phyloP scores from a whole-genome alignment of 2,113 vertebrate genomes.

The Orcinus orca region DNA sequence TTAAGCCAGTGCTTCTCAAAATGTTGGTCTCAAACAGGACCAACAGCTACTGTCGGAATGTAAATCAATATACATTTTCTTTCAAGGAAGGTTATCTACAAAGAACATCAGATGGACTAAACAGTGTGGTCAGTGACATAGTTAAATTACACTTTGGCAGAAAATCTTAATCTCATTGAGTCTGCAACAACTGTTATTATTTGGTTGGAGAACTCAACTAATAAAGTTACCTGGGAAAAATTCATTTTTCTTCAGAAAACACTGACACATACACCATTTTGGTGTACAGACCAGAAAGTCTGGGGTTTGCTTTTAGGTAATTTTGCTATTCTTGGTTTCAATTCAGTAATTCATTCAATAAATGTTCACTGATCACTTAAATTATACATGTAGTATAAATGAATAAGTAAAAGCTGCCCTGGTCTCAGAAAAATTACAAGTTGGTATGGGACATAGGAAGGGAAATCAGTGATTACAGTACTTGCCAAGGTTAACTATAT shows the following conservation, averaged over 20 bases:
- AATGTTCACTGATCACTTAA: neutral
- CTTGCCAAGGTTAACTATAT: neutral
- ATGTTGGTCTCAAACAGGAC: neutral
- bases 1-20: constrained; percentile 11
- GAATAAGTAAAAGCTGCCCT: neutral
- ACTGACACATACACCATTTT: neutral
- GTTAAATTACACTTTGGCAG: neutral
- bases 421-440: neutral
- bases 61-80: neutral
- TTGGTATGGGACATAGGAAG: neutral
- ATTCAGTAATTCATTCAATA: neutral
- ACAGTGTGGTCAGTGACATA: neutral
- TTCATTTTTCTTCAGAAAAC: neutral
- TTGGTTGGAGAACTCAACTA: neutral
- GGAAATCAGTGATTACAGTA: neutral
- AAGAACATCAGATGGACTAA: neutral
- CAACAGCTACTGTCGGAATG: neutral
- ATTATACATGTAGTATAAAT: neutral
- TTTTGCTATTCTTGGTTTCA: neutral
- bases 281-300: neutral
- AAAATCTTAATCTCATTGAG: neutral
- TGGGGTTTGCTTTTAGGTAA: neutral
- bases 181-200: neutral
- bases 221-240: neutral
- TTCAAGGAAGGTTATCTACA: neutral